Evolutionary conservation across 2,113 vertebrate genomes (phyloP), one percentile per base, ranked within the genome.

Genomic region (Solea solea): DNA sequence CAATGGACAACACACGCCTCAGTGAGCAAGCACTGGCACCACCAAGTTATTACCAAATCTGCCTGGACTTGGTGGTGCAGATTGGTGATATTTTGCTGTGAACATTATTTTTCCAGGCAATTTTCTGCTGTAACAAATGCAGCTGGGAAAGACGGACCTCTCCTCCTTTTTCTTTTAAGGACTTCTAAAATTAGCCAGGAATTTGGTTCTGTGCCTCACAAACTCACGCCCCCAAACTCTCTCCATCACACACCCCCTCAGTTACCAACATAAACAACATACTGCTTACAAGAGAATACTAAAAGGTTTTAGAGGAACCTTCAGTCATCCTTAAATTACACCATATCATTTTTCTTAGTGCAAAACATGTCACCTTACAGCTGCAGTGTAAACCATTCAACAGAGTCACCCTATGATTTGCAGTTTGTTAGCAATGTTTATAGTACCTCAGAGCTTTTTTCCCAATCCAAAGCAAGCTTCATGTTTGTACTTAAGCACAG

Each of bases 171-270:
- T 86, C 86, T 89, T 88, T 85, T 83, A 89, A 91, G 85, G 86
- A 90, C 86, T 89, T 92, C 91, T 92, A 91, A 92, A 91, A 91
- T 92, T 91, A 91, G 88, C 76, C 82, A 85, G 91, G 91, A 92
- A 92, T 92, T 86, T 82, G 57, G 84, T 86, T 83, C 86, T 90
- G 89, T 80, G 85, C 78, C 78, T 87, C 81, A 72, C 15, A 52
- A 83, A 82, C 55, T 40, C 86, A 88, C 84, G 39, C 73, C 84
- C 81, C 82, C 66, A 72, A 78, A 79, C 73, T 76, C 80, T 82
- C 77, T 58, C 76, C 13, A 41, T 82, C 83, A 80, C 85, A 76
- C 78, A 21, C 81, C 56, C 71, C 70, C 73, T 69, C 60, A 53
- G 78, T 76, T 73, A 76, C 83, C 80, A 86, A 83, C 81, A 90